Evolutionary conservation across 2,888 invertebrate species (phyloP).

Genomic region (Platypus cylindrus): DNA sequence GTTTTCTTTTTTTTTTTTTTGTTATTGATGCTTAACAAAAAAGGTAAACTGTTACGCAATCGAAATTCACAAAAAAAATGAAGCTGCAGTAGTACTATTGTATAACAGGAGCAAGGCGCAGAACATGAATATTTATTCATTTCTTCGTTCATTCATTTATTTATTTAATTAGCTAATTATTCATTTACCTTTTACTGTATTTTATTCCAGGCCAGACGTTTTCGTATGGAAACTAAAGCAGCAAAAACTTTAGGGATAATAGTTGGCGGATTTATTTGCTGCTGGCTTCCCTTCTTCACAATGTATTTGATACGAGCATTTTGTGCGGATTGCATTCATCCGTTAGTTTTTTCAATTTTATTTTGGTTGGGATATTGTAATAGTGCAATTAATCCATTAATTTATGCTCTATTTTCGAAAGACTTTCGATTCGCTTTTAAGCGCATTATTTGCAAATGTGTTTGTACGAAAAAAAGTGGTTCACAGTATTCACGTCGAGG

Average conservation of each 20-base stretch:
- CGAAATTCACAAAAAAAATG: no score
- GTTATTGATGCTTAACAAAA: no score
- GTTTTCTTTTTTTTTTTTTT: no score
- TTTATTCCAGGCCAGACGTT: constrained; percentile 55
- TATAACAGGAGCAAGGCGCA: no score
- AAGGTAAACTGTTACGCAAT: no score
- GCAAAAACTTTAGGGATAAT: constrained; percentile 95
- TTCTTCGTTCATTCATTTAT: no score
- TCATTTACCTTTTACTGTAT: no score
- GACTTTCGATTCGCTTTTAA: constrained; percentile 93
- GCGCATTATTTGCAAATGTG: constrained; percentile 76
- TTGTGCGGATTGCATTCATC: constrained; percentile 73
- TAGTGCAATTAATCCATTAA: constrained; percentile 89
- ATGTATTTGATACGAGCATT: constrained; percentile 86
- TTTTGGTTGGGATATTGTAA: constrained; percentile 98
- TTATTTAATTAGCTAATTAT: no score
- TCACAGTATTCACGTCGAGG: constrained; percentile 38
- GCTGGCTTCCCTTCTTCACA: constrained; percentile 96
- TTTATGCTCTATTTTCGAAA: constrained; percentile 88
- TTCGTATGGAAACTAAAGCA: constrained; percentile 92
- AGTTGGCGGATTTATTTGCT: constrained; percentile 91
- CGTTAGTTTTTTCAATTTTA: constrained; percentile 75
- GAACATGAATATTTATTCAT: no score
- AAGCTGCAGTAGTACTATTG: no score
- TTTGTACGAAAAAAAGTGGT: constrained; percentile 46